Evolutionary conservation across 2,888 invertebrate species (phyloP).

Genomic region (Drosophila testacea): DNA sequence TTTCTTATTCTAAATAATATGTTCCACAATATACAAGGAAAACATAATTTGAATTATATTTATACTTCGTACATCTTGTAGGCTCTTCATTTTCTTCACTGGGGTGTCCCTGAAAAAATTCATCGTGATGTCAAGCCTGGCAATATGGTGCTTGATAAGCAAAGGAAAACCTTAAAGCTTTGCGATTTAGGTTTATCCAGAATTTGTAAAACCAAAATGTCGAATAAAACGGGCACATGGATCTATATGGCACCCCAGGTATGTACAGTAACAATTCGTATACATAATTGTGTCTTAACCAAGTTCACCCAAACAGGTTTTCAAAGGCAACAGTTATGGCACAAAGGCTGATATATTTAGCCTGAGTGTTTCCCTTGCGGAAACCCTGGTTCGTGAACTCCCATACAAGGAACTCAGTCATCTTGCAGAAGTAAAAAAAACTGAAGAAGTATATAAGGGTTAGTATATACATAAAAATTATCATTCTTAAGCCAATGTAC

Average conservation of each 20-base stretch:
- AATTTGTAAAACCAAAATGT: background rate
- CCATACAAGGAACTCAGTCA: background rate
- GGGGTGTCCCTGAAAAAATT: fast-evolving
- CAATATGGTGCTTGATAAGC: background rate
- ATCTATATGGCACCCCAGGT: conserved; percentile 13
- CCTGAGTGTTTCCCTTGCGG: background rate
- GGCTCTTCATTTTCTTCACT: conserved; percentile 2
- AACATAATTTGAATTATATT: too few species aligned
- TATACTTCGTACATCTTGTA: too few species aligned
- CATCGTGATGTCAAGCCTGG: conserved; percentile 3
- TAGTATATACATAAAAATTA: too few species aligned
- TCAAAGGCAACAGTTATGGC: background rate
- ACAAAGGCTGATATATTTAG: background rate
- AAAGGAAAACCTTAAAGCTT: background rate
- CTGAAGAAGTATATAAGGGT: too few species aligned
- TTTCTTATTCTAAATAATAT: too few species aligned
- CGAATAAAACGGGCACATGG: background rate
- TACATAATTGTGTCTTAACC: too few species aligned
- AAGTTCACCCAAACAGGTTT: too few species aligned
- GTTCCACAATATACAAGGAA: too few species aligned
- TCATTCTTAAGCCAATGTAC: too few species aligned
- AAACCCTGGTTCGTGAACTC: background rate
- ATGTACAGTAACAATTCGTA: background rate
- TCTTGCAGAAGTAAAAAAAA: too few species aligned
- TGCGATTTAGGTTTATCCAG: background rate